Percentiles rank a stretch among this genome's conserved stretches.
These are phyloP conservation scores for Crossaster papposus DNA, from an alignment of 53 echinoderm and acorn worm species.

Conservation along the genomic window DNA sequence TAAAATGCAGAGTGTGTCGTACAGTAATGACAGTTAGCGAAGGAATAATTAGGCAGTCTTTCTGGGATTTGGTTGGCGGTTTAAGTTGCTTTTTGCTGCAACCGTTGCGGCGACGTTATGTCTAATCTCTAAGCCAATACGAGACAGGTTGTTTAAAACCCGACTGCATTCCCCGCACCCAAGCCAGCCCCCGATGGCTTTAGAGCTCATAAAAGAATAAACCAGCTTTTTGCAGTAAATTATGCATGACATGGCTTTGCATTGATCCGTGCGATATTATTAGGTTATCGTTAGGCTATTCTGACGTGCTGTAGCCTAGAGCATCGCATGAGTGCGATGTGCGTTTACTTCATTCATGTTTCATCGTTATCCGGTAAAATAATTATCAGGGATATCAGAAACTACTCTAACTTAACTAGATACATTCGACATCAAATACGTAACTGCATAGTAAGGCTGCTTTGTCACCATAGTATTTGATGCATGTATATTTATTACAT, in stretches of 20 bases:
- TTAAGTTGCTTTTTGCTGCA: too few relatives aligned
- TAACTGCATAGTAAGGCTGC: too few relatives aligned
- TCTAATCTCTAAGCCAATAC: not conserved
- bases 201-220: not conserved
- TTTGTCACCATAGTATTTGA: too few relatives aligned
- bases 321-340: not conserved
- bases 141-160: not conserved
- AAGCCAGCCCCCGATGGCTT: not conserved
- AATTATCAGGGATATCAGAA: not conserved
- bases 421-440: too few relatives aligned
- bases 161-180: not conserved
- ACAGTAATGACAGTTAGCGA: too few relatives aligned
- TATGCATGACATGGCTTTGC: not conserved
- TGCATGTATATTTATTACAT: too few relatives aligned
- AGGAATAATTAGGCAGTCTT: too few relatives aligned
- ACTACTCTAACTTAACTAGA: too few relatives aligned
- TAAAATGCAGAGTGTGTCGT: too few relatives aligned
- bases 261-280: not conserved
- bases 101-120: too few relatives aligned
- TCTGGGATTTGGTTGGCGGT: too few relatives aligned
- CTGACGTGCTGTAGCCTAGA: not conserved
- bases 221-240: not conserved
- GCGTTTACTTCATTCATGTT: not conserved
- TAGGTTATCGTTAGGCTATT: not conserved
- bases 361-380: not conserved